phyloP scores from a whole-genome alignment of 2,113 vertebrate genomes.

The Trogon melanurus region DNA sequence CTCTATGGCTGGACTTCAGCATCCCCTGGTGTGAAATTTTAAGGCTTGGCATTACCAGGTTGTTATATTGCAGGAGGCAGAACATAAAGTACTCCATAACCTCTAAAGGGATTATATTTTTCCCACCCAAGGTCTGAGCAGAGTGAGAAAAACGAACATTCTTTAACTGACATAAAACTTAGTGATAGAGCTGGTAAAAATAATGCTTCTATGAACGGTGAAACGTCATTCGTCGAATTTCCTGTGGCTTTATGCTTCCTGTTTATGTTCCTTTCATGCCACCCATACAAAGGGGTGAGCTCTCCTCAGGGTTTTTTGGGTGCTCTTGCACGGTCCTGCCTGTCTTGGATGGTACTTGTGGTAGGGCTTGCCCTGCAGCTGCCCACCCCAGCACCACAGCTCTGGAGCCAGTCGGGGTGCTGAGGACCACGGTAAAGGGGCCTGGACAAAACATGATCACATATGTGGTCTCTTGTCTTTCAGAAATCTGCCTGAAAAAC shows the following conservation, averaged over 20 bases:
- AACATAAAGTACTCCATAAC: background rate
- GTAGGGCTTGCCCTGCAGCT: background rate
- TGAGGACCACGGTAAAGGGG: background rate
- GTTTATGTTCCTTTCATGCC: conserved; percentile 39
- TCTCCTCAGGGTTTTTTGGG: background rate
- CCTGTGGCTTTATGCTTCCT: conserved; percentile 62
- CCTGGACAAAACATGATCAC: background rate
- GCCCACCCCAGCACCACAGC: accelerated
- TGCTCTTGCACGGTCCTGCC: background rate
- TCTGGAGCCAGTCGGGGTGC: accelerated
- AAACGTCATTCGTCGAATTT: conserved; percentile 5
- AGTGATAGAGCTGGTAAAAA: background rate
- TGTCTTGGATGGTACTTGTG: accelerated
- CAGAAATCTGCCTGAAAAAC: background rate
- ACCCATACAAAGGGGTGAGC: background rate
- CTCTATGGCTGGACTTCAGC: background rate
- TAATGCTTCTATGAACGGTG: background rate
- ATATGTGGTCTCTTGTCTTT: background rate
- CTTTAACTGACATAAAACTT: background rate
- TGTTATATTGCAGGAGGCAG: accelerated
- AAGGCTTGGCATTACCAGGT: background rate
- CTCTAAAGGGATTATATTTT: background rate
- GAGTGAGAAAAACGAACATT: background rate
- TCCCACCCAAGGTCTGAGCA: background rate
- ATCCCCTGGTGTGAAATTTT: background rate